Conservation (phyloP, 2,797 vertebrate genomes). For the Lates japonicus region DNA sequence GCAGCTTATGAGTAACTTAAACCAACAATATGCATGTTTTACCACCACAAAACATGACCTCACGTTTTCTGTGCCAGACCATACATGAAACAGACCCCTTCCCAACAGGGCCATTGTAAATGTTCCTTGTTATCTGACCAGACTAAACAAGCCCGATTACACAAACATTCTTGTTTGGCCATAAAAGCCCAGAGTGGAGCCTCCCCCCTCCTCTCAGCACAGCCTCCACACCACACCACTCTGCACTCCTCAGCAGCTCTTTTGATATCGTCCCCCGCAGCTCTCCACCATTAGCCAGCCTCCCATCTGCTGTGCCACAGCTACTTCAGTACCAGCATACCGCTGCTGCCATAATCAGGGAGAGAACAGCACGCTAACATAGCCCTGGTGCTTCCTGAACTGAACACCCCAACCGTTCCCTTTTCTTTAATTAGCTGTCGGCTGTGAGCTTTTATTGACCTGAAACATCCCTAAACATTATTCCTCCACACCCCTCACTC, state of each 20-base stretch:
- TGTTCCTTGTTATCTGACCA: constrained; percentile 62
- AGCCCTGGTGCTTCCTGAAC: constrained; percentile 51
- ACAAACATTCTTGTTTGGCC: constrained; percentile 60
- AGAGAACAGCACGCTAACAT: constrained; percentile 40
- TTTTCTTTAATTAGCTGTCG: constrained; percentile 60
- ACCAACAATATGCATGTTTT: background rate
- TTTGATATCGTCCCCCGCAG: constrained; percentile 67
- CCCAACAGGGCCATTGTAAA: constrained; percentile 35
- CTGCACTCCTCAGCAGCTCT: constrained; percentile 43
- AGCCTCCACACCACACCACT: constrained; percentile 40
- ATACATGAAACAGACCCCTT: constrained; percentile 24
- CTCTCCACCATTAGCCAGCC: constrained; percentile 59
- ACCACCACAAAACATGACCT: constrained; percentile 16
- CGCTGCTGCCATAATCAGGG: constrained; percentile 49
- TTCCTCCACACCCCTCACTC: constrained; percentile 20
- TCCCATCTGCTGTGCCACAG: constrained; percentile 63
- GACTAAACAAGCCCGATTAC: constrained; percentile 63
- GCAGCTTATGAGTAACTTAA: background rate
- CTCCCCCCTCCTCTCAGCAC: constrained; percentile 33
- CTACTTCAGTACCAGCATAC: constrained; percentile 62
- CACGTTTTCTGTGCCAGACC: background rate
- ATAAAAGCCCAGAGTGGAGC: constrained; percentile 49
- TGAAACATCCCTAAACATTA: constrained; percentile 48
- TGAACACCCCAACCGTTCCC: constrained; percentile 9
- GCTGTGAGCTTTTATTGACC: constrained; percentile 67